A percentile compares a stretch with the other conserved stretches of the same genome.
Evolutionary conservation across 2,113 vertebrate species (phyloP).

Genomic region (Ciconia boyciana): DNA sequence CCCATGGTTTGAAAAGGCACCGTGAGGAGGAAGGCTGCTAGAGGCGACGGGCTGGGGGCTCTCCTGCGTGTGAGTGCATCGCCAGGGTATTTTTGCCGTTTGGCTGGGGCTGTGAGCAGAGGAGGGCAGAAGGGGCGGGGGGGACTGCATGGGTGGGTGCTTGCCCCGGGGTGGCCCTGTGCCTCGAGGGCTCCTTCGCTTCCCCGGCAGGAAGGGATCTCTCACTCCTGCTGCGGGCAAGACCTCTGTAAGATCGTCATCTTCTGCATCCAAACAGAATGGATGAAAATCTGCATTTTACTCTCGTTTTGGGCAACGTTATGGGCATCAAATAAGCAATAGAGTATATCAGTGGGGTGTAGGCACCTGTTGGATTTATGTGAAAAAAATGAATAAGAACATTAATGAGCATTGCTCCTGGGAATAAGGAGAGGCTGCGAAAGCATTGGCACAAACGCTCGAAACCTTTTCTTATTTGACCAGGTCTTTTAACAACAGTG

Average conservation of each 20-base stretch:
- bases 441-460: neutral
- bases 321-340: neutral
- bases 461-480: neutral
- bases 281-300: neutral
- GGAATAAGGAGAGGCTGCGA: neutral
- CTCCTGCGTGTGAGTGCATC: fast-evolving
- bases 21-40: neutral
- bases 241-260: fast-evolving
- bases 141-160: neutral
- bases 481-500: neutral
- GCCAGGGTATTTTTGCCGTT: fast-evolving
- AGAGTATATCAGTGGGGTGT: fast-evolving
- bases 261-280: neutral
- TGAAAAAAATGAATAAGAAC: neutral
- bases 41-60: neutral
- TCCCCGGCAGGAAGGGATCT: neutral
- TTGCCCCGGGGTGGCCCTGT: fast-evolving
- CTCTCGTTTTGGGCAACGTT: neutral
- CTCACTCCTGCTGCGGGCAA: neutral
- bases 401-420: neutral
- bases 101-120: neutral
- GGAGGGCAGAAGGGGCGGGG: neutral
- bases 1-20: too few species aligned
- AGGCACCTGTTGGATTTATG: neutral
- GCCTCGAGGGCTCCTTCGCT: fast-evolving